These are phyloP conservation scores for Betta splendens DNA, from an alignment of 2,797 vertebrate species.

Conservation along the genomic window DNA sequence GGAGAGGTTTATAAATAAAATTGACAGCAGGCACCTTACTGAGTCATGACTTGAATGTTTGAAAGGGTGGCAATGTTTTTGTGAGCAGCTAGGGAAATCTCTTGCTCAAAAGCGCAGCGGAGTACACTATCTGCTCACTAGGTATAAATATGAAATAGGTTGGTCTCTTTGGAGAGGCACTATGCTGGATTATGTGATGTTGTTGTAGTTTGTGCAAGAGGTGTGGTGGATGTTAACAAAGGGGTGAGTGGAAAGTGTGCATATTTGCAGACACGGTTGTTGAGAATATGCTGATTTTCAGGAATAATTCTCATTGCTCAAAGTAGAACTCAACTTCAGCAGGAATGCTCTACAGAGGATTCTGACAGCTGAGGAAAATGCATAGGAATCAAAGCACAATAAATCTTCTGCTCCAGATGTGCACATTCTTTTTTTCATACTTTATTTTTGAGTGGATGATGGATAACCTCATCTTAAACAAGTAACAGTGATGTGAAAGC, in stretches of 20 bases:
- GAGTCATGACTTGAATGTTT: conserved; percentile 82
- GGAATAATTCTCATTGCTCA: conserved; percentile 32
- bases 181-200: conserved; percentile 52
- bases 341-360: conserved; percentile 31
- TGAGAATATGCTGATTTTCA: conserved; percentile 41
- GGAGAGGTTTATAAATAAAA: conserved; percentile 83
- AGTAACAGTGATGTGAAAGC: conserved; percentile 58
- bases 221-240: conserved; percentile 1
- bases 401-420: conserved; percentile 21
- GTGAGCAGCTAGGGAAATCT: conserved; percentile 72
- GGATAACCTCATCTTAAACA: conserved; percentile 58
- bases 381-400: conserved; percentile 33
- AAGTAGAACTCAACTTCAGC: conserved; percentile 20
- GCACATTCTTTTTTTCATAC: conserved; percentile 19
- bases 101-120: conserved; percentile 56
- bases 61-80: conserved; percentile 69
- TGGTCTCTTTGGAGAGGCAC: conserved; percentile 50
- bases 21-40: conserved; percentile 78
- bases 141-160: conserved; percentile 77
- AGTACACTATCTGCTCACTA: conserved; percentile 58
- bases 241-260: too few relatives aligned
- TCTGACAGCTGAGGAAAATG: conserved; percentile 13
- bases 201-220: conserved; percentile 50
- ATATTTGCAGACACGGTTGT: conserved; percentile 13
- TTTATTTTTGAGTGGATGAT: conserved; percentile 47